Base-by-base conservation (phyloP, 1,140 invertebrate species). In the Laodelphax striatellus region DNA sequence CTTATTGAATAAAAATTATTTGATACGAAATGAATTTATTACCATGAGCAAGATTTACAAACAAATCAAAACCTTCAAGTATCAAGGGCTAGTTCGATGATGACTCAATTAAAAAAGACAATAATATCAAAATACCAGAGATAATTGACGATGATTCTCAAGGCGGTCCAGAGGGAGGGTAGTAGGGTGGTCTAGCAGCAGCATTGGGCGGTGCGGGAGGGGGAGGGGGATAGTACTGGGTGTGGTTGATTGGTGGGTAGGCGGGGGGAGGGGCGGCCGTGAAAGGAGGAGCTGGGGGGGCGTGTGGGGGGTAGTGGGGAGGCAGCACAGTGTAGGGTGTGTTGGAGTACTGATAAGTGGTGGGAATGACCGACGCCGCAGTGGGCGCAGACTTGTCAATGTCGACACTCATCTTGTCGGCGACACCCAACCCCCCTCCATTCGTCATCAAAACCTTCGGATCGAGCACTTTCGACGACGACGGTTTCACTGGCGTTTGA, bases 261-360 rank as follows among this genome's bases (percentile, higher is more conserved):
- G 42, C 19, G 46, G 44, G 38, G 24, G 31, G 55, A 44, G 41
- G 50, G 1, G 13, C 58, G 2, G 62, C 5, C 6, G 6, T 16
- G 42, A 13, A 6, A 19, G 43, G 28, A 2, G 62, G 57, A n/a
- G 62, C 58, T 8, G 62, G 62, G 55, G 14, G 54, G 9, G 55
- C 4, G 22, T 58, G 9, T 5, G 57, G 41, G 31, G 52, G 50
- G n/a, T 52, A 13, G 53, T 24, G 53, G 34, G 17, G 38, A 6
- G 16, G 28, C 14, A 50, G 22, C 57, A 17, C 34, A 9, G 34
- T 2, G 34, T 38, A 38, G 34, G 55, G 43, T 9, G 34, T 11
- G 34, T 13, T 38, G 4, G 28, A 38, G 5, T 38, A 38, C 34
- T 38, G 34, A 9, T 38, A 38, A 5, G n/a, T 56, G 34, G 16